Evolutionary conservation across 2,797 vertebrate genomes (phyloP), one percentile per base, ranked within the genome.

Genomic region (Dryobates pubescens): DNA sequence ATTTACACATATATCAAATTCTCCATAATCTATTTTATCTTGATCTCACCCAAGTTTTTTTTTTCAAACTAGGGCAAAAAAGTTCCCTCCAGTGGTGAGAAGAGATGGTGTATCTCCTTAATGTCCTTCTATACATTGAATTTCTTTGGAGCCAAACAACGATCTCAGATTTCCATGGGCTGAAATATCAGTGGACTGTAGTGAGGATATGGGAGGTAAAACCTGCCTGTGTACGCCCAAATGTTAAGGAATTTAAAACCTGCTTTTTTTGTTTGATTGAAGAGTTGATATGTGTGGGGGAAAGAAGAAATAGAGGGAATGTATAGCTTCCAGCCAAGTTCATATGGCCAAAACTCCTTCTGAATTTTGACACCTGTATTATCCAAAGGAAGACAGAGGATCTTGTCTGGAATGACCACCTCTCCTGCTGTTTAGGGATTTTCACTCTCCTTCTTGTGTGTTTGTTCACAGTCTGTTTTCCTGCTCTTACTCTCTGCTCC

Each of bases 1-100:
- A 81, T 92, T 78, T 82, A 67, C 63, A 65, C 3, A 0, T 88
- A 84, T 87, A 95, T 94, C 88, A 86, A 88, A 93, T 95, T 96
- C 88, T 93, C 86, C 61, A 45, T 90, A 71, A 83, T 82, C 91
- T 95, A 54, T 92, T 86, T 91, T 72, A 89, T 95, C 89, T 94
- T 90, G 89, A 92, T 91, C 83, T 82, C 88, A 94, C 47, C 58
- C 77, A 94, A 89, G 67, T 79, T 80, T 92, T 95, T 87, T 87
- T 92, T 95, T 87, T 95, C 88, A 90, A 93, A 57, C 59, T 47
- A 43, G 82, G 61, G 68, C 86, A 92, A 77, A 94, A 92, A 89
- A 9, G 9, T 89, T 91, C 74, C 72, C 76, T 85, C 53, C 75
- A 61, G 63, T 85, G 70, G 58, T 69, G 64, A 94, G 47, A 68